phyloP scores from a whole-genome alignment of 2,113 vertebrate genomes.

The Corydoras maculifer region DNA sequence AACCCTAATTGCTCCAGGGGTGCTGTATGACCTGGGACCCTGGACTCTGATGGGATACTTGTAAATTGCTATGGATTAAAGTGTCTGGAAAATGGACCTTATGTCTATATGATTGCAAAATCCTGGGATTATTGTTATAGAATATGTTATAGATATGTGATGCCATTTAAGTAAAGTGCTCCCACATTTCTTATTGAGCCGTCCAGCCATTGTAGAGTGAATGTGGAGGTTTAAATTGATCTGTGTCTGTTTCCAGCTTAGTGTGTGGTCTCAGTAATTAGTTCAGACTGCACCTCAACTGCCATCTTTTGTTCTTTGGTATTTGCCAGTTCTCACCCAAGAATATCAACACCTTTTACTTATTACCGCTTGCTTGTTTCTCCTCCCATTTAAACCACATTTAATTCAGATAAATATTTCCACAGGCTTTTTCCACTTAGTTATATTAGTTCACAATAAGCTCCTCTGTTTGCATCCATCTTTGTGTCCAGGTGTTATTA shows the following conservation, averaged over 20 bases:
- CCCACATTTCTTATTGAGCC: slow-evolving; percentile 9
- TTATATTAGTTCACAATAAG: slow-evolving; percentile 62
- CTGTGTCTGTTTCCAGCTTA: slow-evolving; percentile 11
- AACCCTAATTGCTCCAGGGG: too few relatives aligned
- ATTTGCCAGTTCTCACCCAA: slow-evolving; percentile 46
- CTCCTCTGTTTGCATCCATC: slow-evolving; percentile 51
- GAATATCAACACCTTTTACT: slow-evolving; percentile 56
- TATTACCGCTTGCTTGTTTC: slow-evolving; percentile 48
- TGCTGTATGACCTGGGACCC: too few relatives aligned
- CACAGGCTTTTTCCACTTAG: slow-evolving; percentile 56
- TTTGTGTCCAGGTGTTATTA: slow-evolving; percentile 37
- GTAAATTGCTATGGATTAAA: too few relatives aligned
- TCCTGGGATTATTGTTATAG: too few relatives aligned
- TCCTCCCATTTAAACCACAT: slow-evolving; percentile 46
- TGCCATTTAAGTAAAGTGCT: slow-evolving; percentile 16
- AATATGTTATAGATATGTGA: too few relatives aligned
- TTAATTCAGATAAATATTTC: slow-evolving; percentile 73
- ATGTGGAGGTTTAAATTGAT: slow-evolving; percentile 8
- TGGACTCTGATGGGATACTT: too few relatives aligned
- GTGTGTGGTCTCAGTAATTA: slow-evolving; percentile 53
- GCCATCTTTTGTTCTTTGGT: slow-evolving; percentile 45
- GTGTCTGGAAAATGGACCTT: too few relatives aligned
- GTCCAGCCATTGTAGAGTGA: slow-evolving; percentile 2
- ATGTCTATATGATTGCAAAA: too few relatives aligned
- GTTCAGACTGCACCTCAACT: slow-evolving; percentile 49